phyloP scores from a whole-genome alignment of 1,140 invertebrate genomes.

The Tetragnatha versicolor region DNA sequence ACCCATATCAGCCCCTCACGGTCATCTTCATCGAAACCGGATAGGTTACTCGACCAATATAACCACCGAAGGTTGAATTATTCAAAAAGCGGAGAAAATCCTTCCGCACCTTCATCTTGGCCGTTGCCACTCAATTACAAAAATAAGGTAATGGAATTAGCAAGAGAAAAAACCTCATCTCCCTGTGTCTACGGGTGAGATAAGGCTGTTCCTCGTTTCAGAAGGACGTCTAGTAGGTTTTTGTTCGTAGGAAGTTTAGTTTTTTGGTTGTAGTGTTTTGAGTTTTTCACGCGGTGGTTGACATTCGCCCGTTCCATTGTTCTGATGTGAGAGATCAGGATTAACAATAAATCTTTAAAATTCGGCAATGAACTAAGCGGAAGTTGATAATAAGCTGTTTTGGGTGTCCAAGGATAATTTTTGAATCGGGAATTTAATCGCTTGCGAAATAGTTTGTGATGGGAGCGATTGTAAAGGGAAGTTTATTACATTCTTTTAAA shows the following conservation, averaged over 20 bases:
- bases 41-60: conserved; percentile 9
- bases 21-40: conserved; percentile 3
- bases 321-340: conserved; percentile 5
- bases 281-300: conserved; percentile 20
- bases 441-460: too few species aligned
- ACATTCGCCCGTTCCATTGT: neutral
- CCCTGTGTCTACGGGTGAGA: neutral
- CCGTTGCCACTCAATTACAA: conserved; percentile 28
- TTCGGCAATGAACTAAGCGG: conserved; percentile 9
- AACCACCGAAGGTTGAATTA: conserved; percentile 16
- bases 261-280: conserved; percentile 1
- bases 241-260: conserved; percentile 19
- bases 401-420: neutral
- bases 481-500: too few species aligned
- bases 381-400: neutral
- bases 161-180: conserved; percentile 5
- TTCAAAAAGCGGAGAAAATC: conserved; percentile 22
- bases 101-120: conserved; percentile 4
- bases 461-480: too few species aligned
- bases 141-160: conserved; percentile 17
- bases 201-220: neutral
- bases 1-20: conserved; percentile 14
- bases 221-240: conserved; percentile 23
- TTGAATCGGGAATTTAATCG: neutral
- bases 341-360: neutral